Base-by-base conservation (phyloP, 2,888 invertebrate genomes). In the Tetramorium bicarinatum region DNA sequence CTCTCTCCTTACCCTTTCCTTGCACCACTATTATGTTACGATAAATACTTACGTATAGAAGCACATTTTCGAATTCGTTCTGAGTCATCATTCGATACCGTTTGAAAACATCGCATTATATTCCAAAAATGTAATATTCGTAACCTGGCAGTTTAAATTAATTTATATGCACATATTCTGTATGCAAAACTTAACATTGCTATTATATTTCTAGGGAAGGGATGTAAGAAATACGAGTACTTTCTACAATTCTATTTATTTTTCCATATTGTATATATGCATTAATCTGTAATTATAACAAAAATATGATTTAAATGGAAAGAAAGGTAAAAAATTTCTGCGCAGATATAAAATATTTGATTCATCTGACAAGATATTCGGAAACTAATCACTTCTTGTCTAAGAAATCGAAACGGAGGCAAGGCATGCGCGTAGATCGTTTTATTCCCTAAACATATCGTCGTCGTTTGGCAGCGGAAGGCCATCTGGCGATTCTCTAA, bases 401-500 rank as follows among this genome's bases (percentile, higher is more conserved):
- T 49, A 41, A 47, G 82, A 47, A 74, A 59, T 80, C 56, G 84
- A 74, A 66, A 64, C 66, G 59, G 41, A 59, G 79, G 47, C 59
- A 21, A 47, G 21, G 34, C 47, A 71, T 61, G 25, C 54, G 54
- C 54, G 6, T 47, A 54, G 62, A 54, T 54, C 62, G 69, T 85
- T 86, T 83, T 72, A 76, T 86, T 87, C 85, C 87, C 83, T 80
- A 34, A 49, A 61, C 83, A 52, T 88, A 89, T 91, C 88, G 87
- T 85, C 76, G 54, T 83, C 86, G 84, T 89, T 90, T 86, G 86
- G 82, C 89, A 89, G 90, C 86, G 87, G 84, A 87, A 82, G 91
- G 93, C 94, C 94, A 94, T 94, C 94, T 94, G 94, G 93, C 93
- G 91, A 91, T 94, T 93, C 93, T 93, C 94, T 89, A 90, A 92